Percentiles rank a stretch among this genome's conserved stretches.
Conservation (phyloP, 2,113 vertebrate genomes). For the Formicarius rufipectus region DNA sequence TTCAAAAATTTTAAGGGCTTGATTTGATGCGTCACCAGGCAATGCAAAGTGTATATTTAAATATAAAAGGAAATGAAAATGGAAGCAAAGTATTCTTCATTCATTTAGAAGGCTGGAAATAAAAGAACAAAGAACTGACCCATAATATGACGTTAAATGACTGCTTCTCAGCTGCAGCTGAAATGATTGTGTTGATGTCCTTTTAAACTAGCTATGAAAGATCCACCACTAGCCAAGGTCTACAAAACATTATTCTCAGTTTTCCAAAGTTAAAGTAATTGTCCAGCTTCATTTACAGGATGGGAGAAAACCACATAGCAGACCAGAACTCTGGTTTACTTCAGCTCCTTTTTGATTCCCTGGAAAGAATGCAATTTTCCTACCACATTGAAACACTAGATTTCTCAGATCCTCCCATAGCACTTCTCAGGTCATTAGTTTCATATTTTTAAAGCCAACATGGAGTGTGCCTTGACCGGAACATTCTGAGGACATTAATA, state of each 20-base stretch:
- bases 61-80: background rate
- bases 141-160: background rate
- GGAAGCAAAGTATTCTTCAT: background rate
- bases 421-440: constrained; percentile 56
- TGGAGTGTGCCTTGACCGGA: constrained; percentile 39
- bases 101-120: background rate
- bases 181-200: background rate
- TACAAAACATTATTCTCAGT: background rate
- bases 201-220: background rate
- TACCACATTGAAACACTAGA: background rate
- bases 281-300: background rate
- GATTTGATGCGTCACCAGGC: background rate
- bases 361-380: constrained; percentile 61
- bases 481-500: constrained; percentile 62
- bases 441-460: constrained; percentile 45
- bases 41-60: background rate
- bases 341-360: constrained; percentile 31
- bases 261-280: constrained; percentile 6
- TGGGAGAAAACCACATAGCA: constrained; percentile 9
- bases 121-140: background rate
- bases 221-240: background rate
- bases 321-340: background rate
- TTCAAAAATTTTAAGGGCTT: background rate
- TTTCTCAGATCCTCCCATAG: constrained; percentile 21
- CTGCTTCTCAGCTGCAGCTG: background rate